A percentile compares a stretch with the other conserved stretches of the same genome.
phyloP scores from a whole-genome alignment of 2,113 vertebrate genomes.

The Natator depressus region DNA sequence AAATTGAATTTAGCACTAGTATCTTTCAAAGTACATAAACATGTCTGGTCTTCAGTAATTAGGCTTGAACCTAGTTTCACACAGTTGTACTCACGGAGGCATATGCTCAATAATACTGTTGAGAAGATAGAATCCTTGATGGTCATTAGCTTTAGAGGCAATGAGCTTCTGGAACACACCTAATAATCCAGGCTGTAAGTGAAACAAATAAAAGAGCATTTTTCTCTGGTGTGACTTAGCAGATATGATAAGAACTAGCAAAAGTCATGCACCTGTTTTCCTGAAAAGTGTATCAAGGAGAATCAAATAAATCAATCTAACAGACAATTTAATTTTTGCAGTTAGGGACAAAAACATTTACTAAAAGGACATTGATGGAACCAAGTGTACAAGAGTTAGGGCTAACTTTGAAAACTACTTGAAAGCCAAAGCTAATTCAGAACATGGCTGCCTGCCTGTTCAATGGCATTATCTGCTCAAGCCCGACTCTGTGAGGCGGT shows the following conservation, averaged over 20 bases:
- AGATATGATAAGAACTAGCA: not conserved
- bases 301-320: not conserved
- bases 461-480: not conserved
- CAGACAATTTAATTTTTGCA: not conserved
- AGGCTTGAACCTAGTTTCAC: not conserved
- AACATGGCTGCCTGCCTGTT: not conserved
- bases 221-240: not conserved
- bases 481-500: not conserved
- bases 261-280: not conserved
- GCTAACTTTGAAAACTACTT: not conserved
- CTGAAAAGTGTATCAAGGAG: not conserved
- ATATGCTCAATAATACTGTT: conserved; percentile 98
- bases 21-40: not conserved
- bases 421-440: not conserved
- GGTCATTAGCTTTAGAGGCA: conserved; percentile 97
- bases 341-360: not conserved
- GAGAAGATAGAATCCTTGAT: conserved; percentile 97
- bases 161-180: conserved; percentile 99
- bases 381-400: not conserved
- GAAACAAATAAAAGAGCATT: not conserved
- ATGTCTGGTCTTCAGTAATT: not conserved
- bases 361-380: not conserved
- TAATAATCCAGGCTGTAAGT: conserved; percentile 90
- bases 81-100: conserved; percentile 88
- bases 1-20: not conserved